Evolutionary conservation across 2,888 invertebrate genomes (phyloP).

Genomic region (Lacanobia wlatinum): DNA sequence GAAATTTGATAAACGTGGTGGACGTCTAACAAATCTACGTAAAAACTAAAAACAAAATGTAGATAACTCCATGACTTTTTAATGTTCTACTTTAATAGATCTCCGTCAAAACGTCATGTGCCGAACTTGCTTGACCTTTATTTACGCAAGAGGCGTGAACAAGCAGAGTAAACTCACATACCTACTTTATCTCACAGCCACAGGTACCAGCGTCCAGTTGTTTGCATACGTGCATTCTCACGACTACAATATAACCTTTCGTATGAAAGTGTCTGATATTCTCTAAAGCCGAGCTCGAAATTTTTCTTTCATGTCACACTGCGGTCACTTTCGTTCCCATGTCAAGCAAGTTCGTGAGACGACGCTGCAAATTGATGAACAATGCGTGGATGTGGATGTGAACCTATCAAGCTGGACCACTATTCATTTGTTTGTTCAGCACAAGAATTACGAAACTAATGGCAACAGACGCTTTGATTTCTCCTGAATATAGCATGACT

Average conservation of each 20-base stretch:
- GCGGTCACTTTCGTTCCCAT: slow-evolving; percentile 76
- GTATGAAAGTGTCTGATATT: slow-evolving; percentile 79
- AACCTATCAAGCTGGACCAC: slow-evolving; percentile 67
- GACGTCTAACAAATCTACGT: not conserved
- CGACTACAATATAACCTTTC: slow-evolving; percentile 80
- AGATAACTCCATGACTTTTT: slow-evolving; percentile 27
- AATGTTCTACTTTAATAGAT: slow-evolving; percentile 33
- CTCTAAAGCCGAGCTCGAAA: slow-evolving; percentile 71
- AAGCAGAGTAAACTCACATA: slow-evolving; percentile 77
- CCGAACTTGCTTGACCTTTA: slow-evolving; percentile 76
- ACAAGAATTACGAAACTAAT: slow-evolving; percentile 68
- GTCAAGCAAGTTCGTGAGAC: slow-evolving; percentile 70
- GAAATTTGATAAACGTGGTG: no score
- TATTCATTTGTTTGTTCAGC: slow-evolving; percentile 62
- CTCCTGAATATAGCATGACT: slow-evolving; percentile 28
- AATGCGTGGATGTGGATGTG: slow-evolving; percentile 66
- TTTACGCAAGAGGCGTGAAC: slow-evolving; percentile 85
- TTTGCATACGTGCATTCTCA: slow-evolving; percentile 83
- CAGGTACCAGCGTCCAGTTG: slow-evolving; percentile 70
- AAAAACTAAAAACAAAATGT: slow-evolving; percentile 2
- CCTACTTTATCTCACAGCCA: slow-evolving; percentile 56
- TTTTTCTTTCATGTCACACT: slow-evolving; percentile 66
- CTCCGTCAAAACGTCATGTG: slow-evolving; percentile 17
- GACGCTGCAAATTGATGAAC: slow-evolving; percentile 72
- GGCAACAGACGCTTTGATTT: slow-evolving; percentile 58